These are phyloP conservation scores for Junonia oenone DNA, from an alignment of 2,888 invertebrate species.

Conservation along the genomic window DNA sequence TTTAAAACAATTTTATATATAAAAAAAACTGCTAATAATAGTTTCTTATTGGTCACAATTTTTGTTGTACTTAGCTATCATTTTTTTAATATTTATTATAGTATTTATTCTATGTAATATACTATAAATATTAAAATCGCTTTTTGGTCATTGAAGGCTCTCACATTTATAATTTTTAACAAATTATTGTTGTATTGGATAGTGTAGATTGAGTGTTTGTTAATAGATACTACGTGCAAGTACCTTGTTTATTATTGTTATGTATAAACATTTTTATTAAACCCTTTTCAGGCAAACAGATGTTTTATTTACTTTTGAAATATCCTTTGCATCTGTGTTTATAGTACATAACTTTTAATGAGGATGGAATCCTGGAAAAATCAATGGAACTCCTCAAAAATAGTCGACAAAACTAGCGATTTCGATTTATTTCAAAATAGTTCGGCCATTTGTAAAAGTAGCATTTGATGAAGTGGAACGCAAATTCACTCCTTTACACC, in stretches of 20 bases:
- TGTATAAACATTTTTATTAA: slow-evolving; percentile 35
- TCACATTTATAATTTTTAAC: neutral
- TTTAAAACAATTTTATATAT: neutral
- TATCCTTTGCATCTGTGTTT: too few relatives aligned
- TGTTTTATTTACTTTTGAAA: slow-evolving; percentile 12
- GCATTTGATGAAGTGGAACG: too few relatives aligned
- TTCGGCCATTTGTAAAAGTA: too few relatives aligned
- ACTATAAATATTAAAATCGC: neutral
- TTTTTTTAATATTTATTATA: slow-evolving; percentile 2
- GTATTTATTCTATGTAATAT: neutral
- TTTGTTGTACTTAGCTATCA: slow-evolving; percentile 12
- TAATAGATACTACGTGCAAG: slow-evolving; percentile 29
- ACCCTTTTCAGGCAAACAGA: slow-evolving; percentile 27
- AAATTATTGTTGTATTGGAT: slow-evolving; percentile 6
- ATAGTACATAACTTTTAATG: too few relatives aligned
- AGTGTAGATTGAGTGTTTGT: slow-evolving; percentile 25
- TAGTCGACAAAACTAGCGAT: too few relatives aligned
- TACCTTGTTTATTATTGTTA: slow-evolving; percentile 31
- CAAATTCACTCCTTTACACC: too few relatives aligned
- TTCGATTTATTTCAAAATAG: too few relatives aligned
- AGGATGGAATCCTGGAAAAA: too few relatives aligned
- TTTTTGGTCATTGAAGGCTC: neutral
- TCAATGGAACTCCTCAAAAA: too few relatives aligned
- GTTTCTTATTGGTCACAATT: neutral
- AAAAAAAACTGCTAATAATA: neutral